Percentiles rank a stretch among this genome's conserved stretches.
These are phyloP conservation scores for Papilio polyxenes DNA, from an alignment of 1,140 invertebrate species.

Conservation along the genomic window DNA sequence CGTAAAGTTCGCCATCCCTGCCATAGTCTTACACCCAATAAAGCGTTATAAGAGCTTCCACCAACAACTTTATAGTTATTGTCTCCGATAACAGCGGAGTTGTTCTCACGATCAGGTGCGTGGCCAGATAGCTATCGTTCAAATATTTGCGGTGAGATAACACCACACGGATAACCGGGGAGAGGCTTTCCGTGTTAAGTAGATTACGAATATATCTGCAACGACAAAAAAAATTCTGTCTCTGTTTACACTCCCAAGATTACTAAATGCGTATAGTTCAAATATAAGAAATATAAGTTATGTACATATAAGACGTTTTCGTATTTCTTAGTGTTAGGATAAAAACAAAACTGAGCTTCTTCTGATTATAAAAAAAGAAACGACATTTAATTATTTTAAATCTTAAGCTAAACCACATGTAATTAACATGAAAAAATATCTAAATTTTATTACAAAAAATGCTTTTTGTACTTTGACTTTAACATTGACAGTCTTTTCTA, in stretches of 20 bases:
- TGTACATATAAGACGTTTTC: no score
- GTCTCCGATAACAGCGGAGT: conserved; percentile 37
- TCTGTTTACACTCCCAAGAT: background rate
- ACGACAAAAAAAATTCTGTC: conserved; percentile 6
- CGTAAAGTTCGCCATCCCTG: no score
- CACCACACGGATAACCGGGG: conserved; percentile 43
- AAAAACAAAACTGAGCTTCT: no score
- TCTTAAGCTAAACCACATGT: no score
- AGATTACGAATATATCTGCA: conserved; percentile 21
- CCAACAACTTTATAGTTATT: conserved; percentile 16
- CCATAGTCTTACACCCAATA: background rate
- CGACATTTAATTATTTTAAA: no score
- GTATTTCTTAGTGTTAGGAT: no score
- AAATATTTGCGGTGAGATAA: conserved; percentile 60
- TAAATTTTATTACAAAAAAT: no score
- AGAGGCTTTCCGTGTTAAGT: conserved; percentile 20
- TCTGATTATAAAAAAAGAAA: no score
- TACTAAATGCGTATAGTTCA: background rate
- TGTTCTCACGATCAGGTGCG: conserved; percentile 62
- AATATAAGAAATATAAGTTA: background rate
- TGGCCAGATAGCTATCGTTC: conserved; percentile 49
- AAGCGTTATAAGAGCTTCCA: background rate
- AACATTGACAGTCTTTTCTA: no score
- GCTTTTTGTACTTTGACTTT: no score
- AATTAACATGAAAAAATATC: no score